Base-by-base conservation (phyloP, 2,888 invertebrate genomes). In the Incurvaria masculella region DNA sequence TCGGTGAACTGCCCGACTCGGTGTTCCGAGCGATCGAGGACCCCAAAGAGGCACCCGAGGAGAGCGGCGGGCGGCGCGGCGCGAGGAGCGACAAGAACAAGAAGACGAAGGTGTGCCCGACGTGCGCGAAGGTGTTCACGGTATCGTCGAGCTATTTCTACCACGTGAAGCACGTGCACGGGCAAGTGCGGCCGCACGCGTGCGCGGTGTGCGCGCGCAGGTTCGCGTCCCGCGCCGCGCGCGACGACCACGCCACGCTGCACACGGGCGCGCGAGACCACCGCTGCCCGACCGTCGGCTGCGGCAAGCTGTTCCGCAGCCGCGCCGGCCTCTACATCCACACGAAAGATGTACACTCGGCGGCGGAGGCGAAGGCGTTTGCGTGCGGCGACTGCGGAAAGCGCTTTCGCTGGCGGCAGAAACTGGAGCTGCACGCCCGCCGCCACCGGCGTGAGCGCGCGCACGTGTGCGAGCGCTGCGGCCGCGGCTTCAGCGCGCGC, bases 111-210 rank as follows among this genome's bases (percentile, higher is more conserved):
- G 68, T 68, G 2, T 83, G 83, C 52, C 72, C 71, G 11, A 62
- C 69, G 33, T 81, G 81, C 56, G 64, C 65, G 3, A 80, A 79
- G 54, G 63, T 62, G 44, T 81, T 76, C 60, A 63, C 60, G 2
- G 73, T 73, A n/a, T 59, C 71, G 0, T 79, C 79, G 2, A 76
- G 76, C 57, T 70, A 78, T 52, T 75, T 75, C 59, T 80, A 81
- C 55, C 83, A 83, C 57, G 57, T 81, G 52, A 79, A 74, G 51
- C 68, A 80, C 57, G 65, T 66, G 11, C 82, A 83, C 61, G 62
- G 60, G 1, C 65, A 66, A 10, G 60, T 64, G 20, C 72, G 72
- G 51, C 71, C 75, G 47, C 72, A 78, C 60, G 64, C 64, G 33
- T 83, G 83, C 56, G 65, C 68, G 4, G 62, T 68, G 40, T 82